phyloP scores from a whole-genome alignment of 2,888 invertebrate genomes.

The Brachypalpus laphriformis region DNA sequence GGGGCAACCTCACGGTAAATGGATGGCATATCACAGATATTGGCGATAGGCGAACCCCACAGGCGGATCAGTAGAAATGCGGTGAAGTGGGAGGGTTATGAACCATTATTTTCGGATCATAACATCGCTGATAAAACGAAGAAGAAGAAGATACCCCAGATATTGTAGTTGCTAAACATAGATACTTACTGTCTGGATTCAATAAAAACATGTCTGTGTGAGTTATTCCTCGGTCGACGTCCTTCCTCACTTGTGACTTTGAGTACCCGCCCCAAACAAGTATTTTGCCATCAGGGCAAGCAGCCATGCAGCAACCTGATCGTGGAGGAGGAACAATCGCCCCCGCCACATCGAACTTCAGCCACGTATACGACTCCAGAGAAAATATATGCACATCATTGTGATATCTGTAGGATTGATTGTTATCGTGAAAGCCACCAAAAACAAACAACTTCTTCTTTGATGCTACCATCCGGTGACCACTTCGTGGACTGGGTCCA shows the following conservation, averaged over 20 bases:
- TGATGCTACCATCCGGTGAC: conserved; percentile 93
- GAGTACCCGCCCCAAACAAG: conserved; percentile 91
- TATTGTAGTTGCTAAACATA: too few species aligned
- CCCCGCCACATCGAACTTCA: conserved; percentile 87
- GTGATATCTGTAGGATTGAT: conserved; percentile 93
- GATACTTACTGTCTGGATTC: conserved; percentile 85
- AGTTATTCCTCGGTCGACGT: conserved; percentile 88
- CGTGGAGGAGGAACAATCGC: conserved; percentile 88
- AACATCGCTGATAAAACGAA: too few species aligned
- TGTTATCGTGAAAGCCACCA: conserved; percentile 96
- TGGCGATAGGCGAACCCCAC: too few species aligned
- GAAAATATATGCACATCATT: conserved; percentile 94
- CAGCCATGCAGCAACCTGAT: conserved; percentile 87
- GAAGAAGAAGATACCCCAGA: too few species aligned
- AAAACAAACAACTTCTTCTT: conserved; percentile 93
- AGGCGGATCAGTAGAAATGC: too few species aligned
- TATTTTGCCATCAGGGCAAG: conserved; percentile 85
- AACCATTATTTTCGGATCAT: too few species aligned
- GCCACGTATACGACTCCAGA: conserved; percentile 91
- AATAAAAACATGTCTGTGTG: conserved; percentile 89
- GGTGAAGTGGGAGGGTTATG: too few species aligned
- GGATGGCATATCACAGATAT: too few species aligned
- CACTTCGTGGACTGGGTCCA: conserved; percentile 93
- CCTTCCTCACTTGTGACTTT: conserved; percentile 88
- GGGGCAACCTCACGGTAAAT: too few species aligned